Evolutionary conservation across 2,888 invertebrate genomes (phyloP), one percentile per base, ranked within the genome.

Genomic region (Erebia epiphron): DNA sequence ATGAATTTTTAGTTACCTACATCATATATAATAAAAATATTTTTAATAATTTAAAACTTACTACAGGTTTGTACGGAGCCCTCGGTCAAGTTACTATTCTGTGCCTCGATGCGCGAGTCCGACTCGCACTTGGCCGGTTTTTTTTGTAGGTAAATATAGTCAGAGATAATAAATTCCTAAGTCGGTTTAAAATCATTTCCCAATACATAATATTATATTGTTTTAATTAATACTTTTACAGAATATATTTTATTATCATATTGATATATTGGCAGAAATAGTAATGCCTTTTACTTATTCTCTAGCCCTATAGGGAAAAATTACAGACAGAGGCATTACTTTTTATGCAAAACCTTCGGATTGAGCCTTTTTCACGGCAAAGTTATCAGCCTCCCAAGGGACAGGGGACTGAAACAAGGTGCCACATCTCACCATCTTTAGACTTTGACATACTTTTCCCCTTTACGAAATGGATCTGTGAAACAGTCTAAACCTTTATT

Each of bases 371-470:
- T 11, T 3, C 46, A 13, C 61, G 21, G 13, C 43, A 43, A 43
- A 3, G 60, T 18, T 46, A 46, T 18, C 61, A 18, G 61, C 43
- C 46, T 61, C 61, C 46, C 61, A 13, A 18, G 18, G 61, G 61
- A 61, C 61, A 13, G 43, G 18, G 61, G 46, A 61, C 61, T 46
- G 7, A 18, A 46, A 46, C 18, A 46, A 61, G 46, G 46, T 46
- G 46, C 18, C 61, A 1, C 61, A 18, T 61, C 61, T 61, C 46
- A 7, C 18, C 61, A 21, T 61, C 10, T 46, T 61, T 46, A 46
- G 21, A 21, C 46, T 46, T 61, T 61, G 61, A 61, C 46, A 61
- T 7, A 61, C 43, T 49, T 61, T 61, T 21, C 61, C 61, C 21
- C 46, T 61, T n/a, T 60, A 18, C 16, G 10, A 60, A 43, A 41